Evolutionary conservation across 2,113 vertebrate species (phyloP).

Genomic region (Myotis lucifugus): DNA sequence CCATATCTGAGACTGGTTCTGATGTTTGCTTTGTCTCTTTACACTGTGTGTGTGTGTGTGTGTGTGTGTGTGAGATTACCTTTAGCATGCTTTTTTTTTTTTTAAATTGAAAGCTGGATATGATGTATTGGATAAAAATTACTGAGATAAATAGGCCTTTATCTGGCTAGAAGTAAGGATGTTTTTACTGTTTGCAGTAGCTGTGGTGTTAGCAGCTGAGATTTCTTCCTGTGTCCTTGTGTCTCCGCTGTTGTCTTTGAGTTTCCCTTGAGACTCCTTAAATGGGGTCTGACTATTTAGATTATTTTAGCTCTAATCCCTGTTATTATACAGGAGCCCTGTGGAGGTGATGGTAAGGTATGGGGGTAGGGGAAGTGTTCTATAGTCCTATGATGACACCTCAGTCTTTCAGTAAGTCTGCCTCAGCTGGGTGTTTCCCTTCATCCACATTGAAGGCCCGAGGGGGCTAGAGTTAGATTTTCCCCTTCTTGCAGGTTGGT

Average conservation of each 20-base stretch:
- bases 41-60: neutral
- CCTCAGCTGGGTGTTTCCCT: neutral
- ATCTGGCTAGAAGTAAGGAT: neutral
- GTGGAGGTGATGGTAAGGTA: neutral
- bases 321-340: neutral
- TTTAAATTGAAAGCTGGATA: neutral
- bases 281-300: neutral
- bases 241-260: neutral
- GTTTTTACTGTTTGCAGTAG: neutral
- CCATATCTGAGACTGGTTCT: neutral
- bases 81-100: neutral
- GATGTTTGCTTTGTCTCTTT: neutral
- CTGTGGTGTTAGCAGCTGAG: neutral
- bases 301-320: neutral
- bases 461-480: neutral
- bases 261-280: neutral
- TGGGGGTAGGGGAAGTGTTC: neutral
- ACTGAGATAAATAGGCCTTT: neutral
- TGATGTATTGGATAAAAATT: neutral
- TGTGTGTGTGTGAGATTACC: too few relatives aligned
- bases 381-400: neutral
- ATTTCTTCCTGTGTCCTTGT: conserved; percentile 7
- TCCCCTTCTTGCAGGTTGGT: neutral
- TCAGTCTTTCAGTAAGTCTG: neutral
- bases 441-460: accelerated